Base-by-base conservation (phyloP, 2,113 vertebrate species). In the Numenius arquata region DNA sequence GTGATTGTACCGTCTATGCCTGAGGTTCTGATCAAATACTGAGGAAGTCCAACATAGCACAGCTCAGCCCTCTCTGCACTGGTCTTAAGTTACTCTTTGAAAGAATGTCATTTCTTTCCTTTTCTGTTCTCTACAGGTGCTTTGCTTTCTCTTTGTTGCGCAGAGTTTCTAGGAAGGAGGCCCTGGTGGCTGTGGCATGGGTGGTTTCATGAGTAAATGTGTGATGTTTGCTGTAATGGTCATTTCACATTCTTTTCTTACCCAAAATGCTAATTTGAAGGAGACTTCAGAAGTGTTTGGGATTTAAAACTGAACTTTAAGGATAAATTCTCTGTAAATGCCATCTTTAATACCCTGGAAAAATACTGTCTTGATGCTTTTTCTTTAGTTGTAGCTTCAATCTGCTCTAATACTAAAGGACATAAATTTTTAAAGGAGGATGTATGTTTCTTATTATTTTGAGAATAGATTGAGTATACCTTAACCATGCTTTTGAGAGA, bases 101-200 rank as follows among this genome's bases (percentile, higher is more conserved):
- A 93, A 50, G 45, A 19, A 77, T 65, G 25, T 5, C 47, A 11
- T 38, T 93, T 77, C 50, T 76, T 80, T 47, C 62, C n/a, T 70
- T 56, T 72, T 34, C 40, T 27, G 8, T 70, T 65, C 73, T 84
- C 68, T 88, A 30, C 45, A 25, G 45, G 56, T 66, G 27, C 45
- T 96, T 96, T 95, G 74, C 84, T 80, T 78, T 89, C 85, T 82
- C 59, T 82, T 94, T 95, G 89, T 68, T 84, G 73, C 93, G 47
- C 90, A 93, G 74, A 79, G 75, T 90, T 91, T 72, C 36, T 77
- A 71, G 89, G 65, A 76, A 58, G 74, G 87, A 40, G 32, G 19
- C 71, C 1, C 1, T 59, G 40, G n/a, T 74, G 21, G 32, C 76
- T 45, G 55, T 61, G 50, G 67, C 83, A 40, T 16, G 16, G 13